Percentiles rank a stretch among this genome's conserved stretches.
These are phyloP conservation scores for Chloroclysta siterata DNA, from an alignment of 2,888 invertebrate genomes.

Conservation along the genomic window DNA sequence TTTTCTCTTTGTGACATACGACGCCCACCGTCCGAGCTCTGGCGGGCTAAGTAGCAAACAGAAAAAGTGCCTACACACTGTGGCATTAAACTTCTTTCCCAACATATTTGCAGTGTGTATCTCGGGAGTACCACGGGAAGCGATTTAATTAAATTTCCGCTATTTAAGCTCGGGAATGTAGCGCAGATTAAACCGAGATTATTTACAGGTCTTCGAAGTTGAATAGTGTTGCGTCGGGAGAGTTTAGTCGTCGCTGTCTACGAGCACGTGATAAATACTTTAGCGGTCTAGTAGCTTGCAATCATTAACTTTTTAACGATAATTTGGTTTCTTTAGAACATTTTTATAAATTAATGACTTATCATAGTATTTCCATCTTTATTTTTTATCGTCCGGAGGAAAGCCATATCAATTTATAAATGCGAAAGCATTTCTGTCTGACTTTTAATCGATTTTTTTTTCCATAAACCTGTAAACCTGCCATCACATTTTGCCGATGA, in stretches of 20 bases:
- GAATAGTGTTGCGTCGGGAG: conserved; percentile 33
- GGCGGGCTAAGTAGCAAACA: conserved; percentile 58
- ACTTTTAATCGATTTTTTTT: not conserved
- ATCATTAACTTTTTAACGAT: conserved; percentile 46
- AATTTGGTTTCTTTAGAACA: conserved; percentile 6
- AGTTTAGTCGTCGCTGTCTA: conserved; percentile 25
- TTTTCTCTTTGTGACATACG: conserved; percentile 76
- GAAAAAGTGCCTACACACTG: conserved; percentile 44
- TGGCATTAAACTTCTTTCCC: conserved; percentile 42
- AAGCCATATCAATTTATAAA: not conserved
- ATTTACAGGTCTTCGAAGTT: conserved; percentile 41
- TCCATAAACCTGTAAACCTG: too few relatives aligned
- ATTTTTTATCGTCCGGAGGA: not conserved
- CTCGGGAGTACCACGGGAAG: conserved; percentile 32
- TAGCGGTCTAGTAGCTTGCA: conserved; percentile 9
- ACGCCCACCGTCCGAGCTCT: conserved; percentile 62
- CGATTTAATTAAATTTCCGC: conserved; percentile 46
- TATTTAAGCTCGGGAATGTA: conserved; percentile 42
- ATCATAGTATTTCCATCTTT: not conserved
- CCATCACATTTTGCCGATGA: too few relatives aligned
- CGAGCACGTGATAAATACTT: conserved; percentile 23
- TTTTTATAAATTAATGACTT: not conserved
- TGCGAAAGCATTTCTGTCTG: not conserved
- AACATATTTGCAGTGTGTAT: conserved; percentile 33
- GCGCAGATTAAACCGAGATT: conserved; percentile 40